A percentile compares a stretch with the other conserved stretches of the same genome.
Evolutionary conservation across 2,888 invertebrate genomes (phyloP).

Genomic region (Timandra comae): DNA sequence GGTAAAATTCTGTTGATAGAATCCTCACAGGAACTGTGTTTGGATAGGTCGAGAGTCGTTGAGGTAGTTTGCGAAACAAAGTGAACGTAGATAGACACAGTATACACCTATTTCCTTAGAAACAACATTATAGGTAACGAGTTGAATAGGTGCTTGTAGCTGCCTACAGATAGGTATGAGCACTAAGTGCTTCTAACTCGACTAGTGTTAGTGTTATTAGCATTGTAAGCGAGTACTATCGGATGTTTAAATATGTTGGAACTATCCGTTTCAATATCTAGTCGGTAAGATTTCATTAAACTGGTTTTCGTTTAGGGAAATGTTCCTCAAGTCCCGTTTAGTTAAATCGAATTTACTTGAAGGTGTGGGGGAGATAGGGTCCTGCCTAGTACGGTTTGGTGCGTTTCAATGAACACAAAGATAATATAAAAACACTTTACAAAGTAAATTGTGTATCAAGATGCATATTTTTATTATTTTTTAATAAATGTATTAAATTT

Average conservation of each 20-base stretch:
- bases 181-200: background rate
- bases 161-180: background rate
- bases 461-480: too few relatives aligned
- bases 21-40: constrained; percentile 7
- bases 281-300: background rate
- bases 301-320: background rate
- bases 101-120: constrained; percentile 16
- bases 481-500: too few relatives aligned
- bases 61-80: constrained; percentile 23
- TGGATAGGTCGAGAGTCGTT: constrained; percentile 9
- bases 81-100: constrained; percentile 12
- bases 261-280: too few relatives aligned
- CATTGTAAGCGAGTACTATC: background rate
- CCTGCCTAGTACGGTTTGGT: too few relatives aligned
- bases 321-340: background rate
- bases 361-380: too few relatives aligned
- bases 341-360: background rate
- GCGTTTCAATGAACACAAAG: too few relatives aligned
- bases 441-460: too few relatives aligned
- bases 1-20: constrained; percentile 7
- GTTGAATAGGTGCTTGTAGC: constrained; percentile 26
- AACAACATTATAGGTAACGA: constrained; percentile 22
- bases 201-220: background rate
- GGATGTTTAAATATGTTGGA: too few relatives aligned
- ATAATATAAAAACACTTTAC: too few relatives aligned